Evolutionary conservation across 2,888 invertebrate species (phyloP).

Genomic region (Fabriciana adippe): DNA sequence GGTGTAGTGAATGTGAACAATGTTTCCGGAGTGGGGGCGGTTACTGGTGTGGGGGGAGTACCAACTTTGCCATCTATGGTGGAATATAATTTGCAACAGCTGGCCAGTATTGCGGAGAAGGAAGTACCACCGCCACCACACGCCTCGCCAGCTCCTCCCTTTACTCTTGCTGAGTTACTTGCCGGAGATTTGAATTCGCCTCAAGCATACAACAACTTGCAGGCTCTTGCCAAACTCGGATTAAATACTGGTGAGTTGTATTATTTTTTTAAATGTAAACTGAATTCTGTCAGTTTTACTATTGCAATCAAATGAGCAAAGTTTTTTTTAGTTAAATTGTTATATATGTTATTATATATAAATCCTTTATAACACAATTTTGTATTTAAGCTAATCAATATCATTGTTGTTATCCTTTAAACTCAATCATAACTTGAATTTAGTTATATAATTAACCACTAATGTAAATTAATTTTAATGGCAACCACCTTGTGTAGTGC

Average conservation of each 20-base stretch:
- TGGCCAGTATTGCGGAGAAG: slow-evolving; percentile 91
- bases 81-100: slow-evolving; percentile 92
- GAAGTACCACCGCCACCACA: slow-evolving; percentile 79
- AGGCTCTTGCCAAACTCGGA: slow-evolving; percentile 94
- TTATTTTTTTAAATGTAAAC: neutral
- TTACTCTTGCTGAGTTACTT: slow-evolving; percentile 89
- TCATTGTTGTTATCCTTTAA: too few species aligned
- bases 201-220: slow-evolving; percentile 93
- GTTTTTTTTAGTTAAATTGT: too few species aligned
- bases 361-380: too few species aligned
- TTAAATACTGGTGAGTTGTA: slow-evolving; percentile 32
- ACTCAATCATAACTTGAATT: too few species aligned
- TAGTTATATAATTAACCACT: too few species aligned
- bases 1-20: slow-evolving; percentile 65
- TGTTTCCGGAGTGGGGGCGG: slow-evolving; percentile 58
- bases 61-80: slow-evolving; percentile 86
- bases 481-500: too few species aligned
- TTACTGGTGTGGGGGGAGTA: slow-evolving; percentile 61
- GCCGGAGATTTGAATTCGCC: slow-evolving; percentile 86
- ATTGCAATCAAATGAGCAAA: too few species aligned
- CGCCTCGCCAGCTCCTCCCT: slow-evolving; percentile 84
- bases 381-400: too few species aligned
- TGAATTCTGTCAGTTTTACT: too few species aligned
- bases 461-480: too few species aligned
- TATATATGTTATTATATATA: too few species aligned